Base-by-base conservation (phyloP, 2,113 vertebrate species). In the Eptatretus burgeri region DNA sequence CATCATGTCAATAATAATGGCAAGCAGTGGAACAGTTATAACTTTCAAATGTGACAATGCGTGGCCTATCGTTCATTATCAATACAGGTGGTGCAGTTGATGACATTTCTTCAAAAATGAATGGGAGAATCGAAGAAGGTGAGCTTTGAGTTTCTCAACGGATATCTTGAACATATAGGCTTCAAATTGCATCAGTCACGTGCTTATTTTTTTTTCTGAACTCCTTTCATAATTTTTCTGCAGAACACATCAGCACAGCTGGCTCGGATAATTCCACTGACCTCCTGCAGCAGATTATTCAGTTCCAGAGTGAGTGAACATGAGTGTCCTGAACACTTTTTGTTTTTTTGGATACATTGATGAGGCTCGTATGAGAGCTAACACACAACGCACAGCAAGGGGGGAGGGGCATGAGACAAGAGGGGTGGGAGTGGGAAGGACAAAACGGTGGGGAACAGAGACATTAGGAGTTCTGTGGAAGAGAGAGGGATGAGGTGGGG, bases 191-290 rank as follows among this genome's bases (percentile, higher is more conserved):
- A 5, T 64, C n/a, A n/a, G n/a, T n/a, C n/a, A n/a, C 51, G 64
- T 52, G n/a, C 51, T 14, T 63, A 4, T 20, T 51, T 51, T 64
- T 20, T 64, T 18, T 64, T n/a, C n/a, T 51, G 51, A 19, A 16
- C 11, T 13, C 41, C 19, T 52, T n/a, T 14, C 71, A 60, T 67
- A 65, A n/a, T 20, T 9, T 20, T n/a, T 60, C 10, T 60, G 63
- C 81, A 89, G 86, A 93, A 77, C 81, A 81, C 79, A 89, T 84
- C 84, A 80, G 85, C 75, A 81, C 85, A 80, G 83, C 85, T 82
- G 89, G 83, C 75, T 82, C 79, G 78, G 85, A 79, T 80, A 82
- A 84, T 79, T 78, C 82, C 71, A 83, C 82, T 81, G 62, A 64
- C 14, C 79, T 83, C 82, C 83, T 84, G 74, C 83, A 83, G 76